Evolutionary conservation across 2,888 invertebrate species (phyloP).

Genomic region (Leptinotarsa peninsularis): DNA sequence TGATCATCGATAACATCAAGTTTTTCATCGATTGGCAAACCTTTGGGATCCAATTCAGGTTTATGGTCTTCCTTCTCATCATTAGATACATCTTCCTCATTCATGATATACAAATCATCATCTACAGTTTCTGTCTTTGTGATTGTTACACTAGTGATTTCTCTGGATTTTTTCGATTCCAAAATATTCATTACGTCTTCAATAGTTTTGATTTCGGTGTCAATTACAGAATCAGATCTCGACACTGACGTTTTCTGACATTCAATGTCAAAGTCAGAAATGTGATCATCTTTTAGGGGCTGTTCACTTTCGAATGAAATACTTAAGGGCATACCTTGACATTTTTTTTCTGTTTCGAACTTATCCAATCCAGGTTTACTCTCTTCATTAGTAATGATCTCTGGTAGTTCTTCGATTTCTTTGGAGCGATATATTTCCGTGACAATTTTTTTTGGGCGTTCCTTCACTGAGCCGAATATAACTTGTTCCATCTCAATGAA

Average conservation of each 20-base stretch:
- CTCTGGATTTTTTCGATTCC: slow-evolving; percentile 43
- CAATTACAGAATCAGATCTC: slow-evolving; percentile 61
- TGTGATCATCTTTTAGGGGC: slow-evolving; percentile 42
- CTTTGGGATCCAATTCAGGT: slow-evolving; percentile 5
- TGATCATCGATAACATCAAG: slow-evolving; percentile 36
- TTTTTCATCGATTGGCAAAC: slow-evolving; percentile 20
- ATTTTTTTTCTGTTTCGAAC: slow-evolving; percentile 50
- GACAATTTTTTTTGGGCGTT: slow-evolving; percentile 62
- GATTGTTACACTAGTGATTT: slow-evolving; percentile 25
- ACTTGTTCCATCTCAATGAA: slow-evolving; percentile 67
- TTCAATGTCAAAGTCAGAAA: slow-evolving; percentile 43
- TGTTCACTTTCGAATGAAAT: slow-evolving; percentile 47
- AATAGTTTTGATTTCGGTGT: slow-evolving; percentile 63
- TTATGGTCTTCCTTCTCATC: background rate
- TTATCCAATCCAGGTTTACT: slow-evolving; percentile 61
- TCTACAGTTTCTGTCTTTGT: background rate
- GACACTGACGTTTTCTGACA: slow-evolving; percentile 53
- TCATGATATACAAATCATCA: background rate
- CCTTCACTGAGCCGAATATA: slow-evolving; percentile 75
- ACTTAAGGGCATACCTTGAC: slow-evolving; percentile 55
- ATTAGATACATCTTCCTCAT: background rate
- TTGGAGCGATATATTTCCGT: slow-evolving; percentile 14
- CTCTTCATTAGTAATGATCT: slow-evolving; percentile 60
- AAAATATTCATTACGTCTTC: slow-evolving; percentile 63
- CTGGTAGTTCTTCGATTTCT: slow-evolving; percentile 55